Conservation (phyloP, 2,113 vertebrate species). For the Oenanthe oenanthe region DNA sequence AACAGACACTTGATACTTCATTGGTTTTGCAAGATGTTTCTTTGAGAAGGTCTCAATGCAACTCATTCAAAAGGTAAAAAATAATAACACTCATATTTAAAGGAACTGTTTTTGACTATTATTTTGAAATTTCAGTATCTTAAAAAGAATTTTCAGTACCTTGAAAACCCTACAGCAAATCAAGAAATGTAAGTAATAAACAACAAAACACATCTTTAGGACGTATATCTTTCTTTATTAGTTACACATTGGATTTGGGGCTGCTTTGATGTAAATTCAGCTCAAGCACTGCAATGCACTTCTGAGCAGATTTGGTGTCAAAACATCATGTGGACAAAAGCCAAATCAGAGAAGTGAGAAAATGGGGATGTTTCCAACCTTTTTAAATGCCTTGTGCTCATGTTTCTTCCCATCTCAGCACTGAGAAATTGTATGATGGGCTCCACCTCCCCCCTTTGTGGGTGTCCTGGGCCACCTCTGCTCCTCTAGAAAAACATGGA, state of each 20-base stretch:
- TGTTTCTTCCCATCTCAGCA: not conserved
- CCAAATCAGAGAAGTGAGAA: not conserved
- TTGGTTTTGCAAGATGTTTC: constrained; percentile 55
- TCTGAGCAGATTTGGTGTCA: not conserved
- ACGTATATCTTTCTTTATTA: not conserved
- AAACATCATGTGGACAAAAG: not conserved
- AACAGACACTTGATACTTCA: constrained; percentile 53
- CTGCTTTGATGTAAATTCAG: constrained; percentile 5
- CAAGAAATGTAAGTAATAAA: not conserved
- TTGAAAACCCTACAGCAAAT: not conserved
- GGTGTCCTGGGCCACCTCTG: not conserved
- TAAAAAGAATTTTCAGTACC: not conserved
- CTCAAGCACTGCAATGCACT: not conserved
- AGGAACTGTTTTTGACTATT: not conserved
- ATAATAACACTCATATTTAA: not conserved
- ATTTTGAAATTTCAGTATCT: not conserved
- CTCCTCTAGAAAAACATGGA: not conserved
- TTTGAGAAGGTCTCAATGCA: constrained; percentile 50
- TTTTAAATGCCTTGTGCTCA: not conserved
- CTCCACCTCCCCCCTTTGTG: accelerated
- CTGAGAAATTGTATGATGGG: accelerated
- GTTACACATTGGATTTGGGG: not conserved
- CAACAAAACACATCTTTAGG: not conserved
- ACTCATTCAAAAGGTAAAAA: not conserved
- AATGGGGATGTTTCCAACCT: not conserved